Evolutionary conservation across 2,888 invertebrate genomes (phyloP), one percentile per base, ranked within the genome.

Genomic region (Acleris literana): DNA sequence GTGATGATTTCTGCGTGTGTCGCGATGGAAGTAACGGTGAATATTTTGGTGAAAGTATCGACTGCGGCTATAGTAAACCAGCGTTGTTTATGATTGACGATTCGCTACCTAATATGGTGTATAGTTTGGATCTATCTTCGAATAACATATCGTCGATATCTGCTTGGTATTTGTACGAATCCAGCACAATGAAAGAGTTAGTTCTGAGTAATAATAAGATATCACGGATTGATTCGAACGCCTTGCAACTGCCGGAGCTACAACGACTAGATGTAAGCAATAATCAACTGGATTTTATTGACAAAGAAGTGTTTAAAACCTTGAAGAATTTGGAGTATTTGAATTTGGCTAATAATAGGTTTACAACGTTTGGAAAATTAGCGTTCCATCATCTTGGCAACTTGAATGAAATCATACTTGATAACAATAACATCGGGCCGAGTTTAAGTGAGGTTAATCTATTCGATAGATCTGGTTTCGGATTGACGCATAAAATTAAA

Each of bases 271-370:
- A 93, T 79, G 78, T 93, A 53, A 91, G 89, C 57, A 71, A 85
- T 18, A 93, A 93, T 74, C 69, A 73, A 60, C 68, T 93, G 3
- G 80, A 86, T 49, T 76, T 72, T 55, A 83, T 94, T 22, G 79
- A 88, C 48, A 79, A 81, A 68, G 84, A 85, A 44, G 79, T 84
- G 0, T 93, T 93, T 64, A 82, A 74, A 64, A 75, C 78, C 43
- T 64, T 93, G 0, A 84, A 77, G n/a, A 86, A 86, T 7, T 75
- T 94, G 56, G 80, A 87, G 69, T 86, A 85, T 74, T 80, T 93
- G 39, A 92, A 92, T 75, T 74, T 93, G 51, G 87, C 88, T 0
- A 86, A 87, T 53, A 93, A 93, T 69, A 81, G 74, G 70, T 86
- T 93, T 58, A 82, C 82, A 1, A 78, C 81, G 1, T 86, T 93